Evolutionary conservation across 2,888 invertebrate genomes (phyloP).

Genomic region (Nymphalis urticae): DNA sequence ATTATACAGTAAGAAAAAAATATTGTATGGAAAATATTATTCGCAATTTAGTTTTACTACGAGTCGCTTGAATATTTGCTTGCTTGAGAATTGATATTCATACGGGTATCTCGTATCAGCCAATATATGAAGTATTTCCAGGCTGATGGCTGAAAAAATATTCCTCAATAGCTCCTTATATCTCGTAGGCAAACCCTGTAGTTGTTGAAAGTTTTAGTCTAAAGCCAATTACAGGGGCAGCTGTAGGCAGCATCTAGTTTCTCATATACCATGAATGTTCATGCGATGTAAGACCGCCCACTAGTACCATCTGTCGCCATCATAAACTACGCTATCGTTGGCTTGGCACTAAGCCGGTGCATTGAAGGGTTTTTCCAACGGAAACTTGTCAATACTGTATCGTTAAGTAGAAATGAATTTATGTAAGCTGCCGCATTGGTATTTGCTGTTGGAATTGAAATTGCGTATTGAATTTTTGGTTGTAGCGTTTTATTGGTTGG

Average conservation of each 20-base stretch:
- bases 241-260: background rate
- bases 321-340: constrained; percentile 57
- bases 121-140: too few species aligned
- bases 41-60: too few species aligned
- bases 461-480: background rate
- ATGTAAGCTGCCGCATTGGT: background rate
- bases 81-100: too few species aligned
- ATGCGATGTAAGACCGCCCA: constrained; percentile 32
- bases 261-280: constrained; percentile 1
- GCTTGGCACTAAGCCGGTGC: constrained; percentile 59
- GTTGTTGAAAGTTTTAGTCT: background rate
- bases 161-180: too few species aligned
- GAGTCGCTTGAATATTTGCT: too few species aligned
- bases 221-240: background rate
- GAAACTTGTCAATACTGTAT: constrained; percentile 35
- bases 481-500: too few species aligned
- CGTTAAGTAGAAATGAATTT: constrained; percentile 15
- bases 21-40: too few species aligned
- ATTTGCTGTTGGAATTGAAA: constrained; percentile 7
- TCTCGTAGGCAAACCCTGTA: too few species aligned
- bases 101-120: too few species aligned
- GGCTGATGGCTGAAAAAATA: too few species aligned
- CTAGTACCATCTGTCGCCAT: constrained; percentile 57
- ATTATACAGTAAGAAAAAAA: too few species aligned
- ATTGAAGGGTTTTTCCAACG: constrained; percentile 44